Percentiles rank a stretch among this genome's conserved stretches.
Evolutionary conservation across 1,140 invertebrate species (phyloP).

Genomic region (Lasioglossum albipes): DNA sequence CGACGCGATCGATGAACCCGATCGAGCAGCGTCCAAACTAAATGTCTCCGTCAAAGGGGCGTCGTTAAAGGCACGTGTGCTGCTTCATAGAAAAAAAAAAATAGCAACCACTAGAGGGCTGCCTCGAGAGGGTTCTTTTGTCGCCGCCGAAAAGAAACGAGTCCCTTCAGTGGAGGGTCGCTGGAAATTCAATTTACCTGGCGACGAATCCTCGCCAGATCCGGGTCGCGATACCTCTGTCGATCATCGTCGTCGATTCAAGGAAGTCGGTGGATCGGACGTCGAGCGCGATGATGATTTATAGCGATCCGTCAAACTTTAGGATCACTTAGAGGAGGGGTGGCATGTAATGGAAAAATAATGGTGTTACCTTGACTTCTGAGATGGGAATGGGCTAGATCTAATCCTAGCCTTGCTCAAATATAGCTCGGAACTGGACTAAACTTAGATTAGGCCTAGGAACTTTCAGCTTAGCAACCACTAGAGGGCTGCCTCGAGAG

Average conservation of each 20-base stretch:
- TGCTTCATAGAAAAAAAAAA: neutral
- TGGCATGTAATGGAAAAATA: neutral
- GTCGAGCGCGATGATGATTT: neutral
- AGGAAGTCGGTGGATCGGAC: neutral
- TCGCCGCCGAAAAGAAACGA: constrained; percentile 1
- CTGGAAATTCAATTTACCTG: too few relatives aligned
- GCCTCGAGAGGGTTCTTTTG: constrained; percentile 10
- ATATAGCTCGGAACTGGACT: too few relatives aligned
- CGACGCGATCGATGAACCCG: constrained; percentile 5
- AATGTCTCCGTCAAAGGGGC: constrained; percentile 1
- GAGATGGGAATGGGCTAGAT: too few relatives aligned
- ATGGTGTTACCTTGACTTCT: neutral
- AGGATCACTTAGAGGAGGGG: too few relatives aligned
- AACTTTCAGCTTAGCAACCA: too few relatives aligned
- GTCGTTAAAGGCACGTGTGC: constrained; percentile 8
- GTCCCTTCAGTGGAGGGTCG: neutral
- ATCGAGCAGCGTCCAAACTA: neutral
- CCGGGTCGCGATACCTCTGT: neutral
- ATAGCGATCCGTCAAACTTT: neutral
- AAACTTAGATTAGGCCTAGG: too few relatives aligned
- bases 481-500: neutral
- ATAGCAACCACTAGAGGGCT: neutral
- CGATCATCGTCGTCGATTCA: neutral
- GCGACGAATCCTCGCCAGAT: too few relatives aligned
- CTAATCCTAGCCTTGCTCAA: too few relatives aligned